phyloP scores from a whole-genome alignment of 2,888 invertebrate genomes.

The Pterostichus madidus region DNA sequence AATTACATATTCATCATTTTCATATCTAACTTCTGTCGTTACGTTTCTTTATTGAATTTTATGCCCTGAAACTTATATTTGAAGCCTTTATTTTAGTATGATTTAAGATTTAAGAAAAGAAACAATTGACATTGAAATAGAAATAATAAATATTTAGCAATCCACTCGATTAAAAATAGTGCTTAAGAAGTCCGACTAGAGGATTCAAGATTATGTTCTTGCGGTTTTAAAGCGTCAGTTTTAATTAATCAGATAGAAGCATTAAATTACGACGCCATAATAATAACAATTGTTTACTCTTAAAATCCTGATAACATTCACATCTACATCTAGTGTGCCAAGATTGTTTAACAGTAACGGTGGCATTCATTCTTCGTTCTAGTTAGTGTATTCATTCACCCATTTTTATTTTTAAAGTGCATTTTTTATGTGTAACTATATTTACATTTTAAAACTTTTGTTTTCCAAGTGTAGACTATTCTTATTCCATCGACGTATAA shows the following conservation, averaged over 20 bases:
- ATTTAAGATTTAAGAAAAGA: too few species aligned
- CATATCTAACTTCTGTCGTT: too few species aligned
- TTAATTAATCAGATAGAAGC: constrained; percentile 14
- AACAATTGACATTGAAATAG: too few species aligned
- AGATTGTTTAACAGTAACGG: constrained; percentile 5
- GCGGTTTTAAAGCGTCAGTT: constrained; percentile 14
- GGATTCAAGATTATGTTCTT: not conserved
- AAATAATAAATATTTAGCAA: too few species aligned
- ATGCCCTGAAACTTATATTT: too few species aligned
- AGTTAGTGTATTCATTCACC: not conserved
- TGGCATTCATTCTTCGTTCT: constrained; percentile 3
- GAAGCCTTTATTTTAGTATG: too few species aligned
- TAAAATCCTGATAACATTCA: constrained; percentile 17
- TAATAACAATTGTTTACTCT: constrained; percentile 23
- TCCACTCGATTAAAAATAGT: too few species aligned
- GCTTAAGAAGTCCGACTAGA: too few species aligned
- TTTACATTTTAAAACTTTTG: not conserved
- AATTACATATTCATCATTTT: too few species aligned
- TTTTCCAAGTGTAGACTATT: not conserved
- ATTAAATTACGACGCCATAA: constrained; percentile 12
- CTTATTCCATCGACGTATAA: constrained; percentile 22
- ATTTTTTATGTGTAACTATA: not conserved
- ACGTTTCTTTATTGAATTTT: too few species aligned
- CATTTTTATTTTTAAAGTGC: constrained; percentile 19
- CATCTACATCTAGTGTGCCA: constrained; percentile 29